Conservation (phyloP, 2,113 vertebrate genomes). For the Suricata suricatta region DNA sequence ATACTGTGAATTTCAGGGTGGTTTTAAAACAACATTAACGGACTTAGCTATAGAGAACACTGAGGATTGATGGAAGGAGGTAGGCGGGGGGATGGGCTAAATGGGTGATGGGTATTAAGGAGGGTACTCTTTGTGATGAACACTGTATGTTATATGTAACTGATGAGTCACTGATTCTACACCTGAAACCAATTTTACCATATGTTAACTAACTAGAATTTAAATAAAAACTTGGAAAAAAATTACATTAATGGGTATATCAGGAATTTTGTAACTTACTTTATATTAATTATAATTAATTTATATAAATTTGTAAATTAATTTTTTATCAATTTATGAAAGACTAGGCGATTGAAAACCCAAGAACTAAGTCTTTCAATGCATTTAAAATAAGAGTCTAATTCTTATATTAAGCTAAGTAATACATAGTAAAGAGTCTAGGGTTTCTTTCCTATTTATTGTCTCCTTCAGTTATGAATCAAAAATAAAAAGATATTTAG, state of each 20-base stretch:
- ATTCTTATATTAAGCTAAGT: not conserved
- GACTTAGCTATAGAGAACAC: no score
- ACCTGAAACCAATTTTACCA: no score
- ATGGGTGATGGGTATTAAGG: no score
- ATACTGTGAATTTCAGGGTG: not conserved
- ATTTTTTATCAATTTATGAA: slow-evolving; percentile 28
- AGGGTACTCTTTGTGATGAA: no score
- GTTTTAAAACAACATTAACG: not conserved
- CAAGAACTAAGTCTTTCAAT: not conserved
- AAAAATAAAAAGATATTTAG: slow-evolving; percentile 24
- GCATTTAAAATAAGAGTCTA: not conserved
- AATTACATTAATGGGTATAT: not conserved
- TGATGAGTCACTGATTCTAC: no score
- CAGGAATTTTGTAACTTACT: not conserved
- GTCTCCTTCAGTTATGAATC: not conserved
- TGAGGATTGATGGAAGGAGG: no score
- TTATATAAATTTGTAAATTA: not conserved
- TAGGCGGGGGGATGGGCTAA: no score
- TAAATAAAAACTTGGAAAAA: no score
- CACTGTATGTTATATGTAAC: no score
- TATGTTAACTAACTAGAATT: no score
- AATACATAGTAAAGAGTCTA: not conserved
- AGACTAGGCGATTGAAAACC: not conserved
- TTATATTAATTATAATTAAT: no score
- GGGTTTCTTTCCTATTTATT: not conserved